A percentile compares a stretch with the other conserved stretches of the same genome.
These are phyloP conservation scores for Crotalus horridus DNA, from an alignment of 2,113 vertebrate genomes.

Conservation along the genomic window DNA sequence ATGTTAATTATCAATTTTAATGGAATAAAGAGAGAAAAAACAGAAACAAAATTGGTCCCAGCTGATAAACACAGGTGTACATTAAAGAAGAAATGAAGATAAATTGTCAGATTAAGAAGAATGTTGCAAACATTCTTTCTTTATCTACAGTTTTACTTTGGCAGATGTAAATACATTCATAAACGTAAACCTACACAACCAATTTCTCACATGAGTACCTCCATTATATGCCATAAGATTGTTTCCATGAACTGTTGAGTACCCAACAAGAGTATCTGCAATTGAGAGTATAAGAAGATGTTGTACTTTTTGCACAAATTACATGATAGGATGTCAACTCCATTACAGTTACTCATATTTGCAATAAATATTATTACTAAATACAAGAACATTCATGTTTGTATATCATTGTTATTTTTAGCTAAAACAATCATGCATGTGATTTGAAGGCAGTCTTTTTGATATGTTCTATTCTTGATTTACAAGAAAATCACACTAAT, in stretches of 20 bases:
- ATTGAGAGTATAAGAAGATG: background rate
- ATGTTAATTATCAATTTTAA: background rate
- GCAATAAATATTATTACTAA: background rate
- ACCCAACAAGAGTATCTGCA: background rate
- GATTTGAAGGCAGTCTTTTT: background rate
- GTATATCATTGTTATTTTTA: background rate
- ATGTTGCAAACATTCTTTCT: background rate
- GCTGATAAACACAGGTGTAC: background rate
- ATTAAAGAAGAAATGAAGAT: background rate
- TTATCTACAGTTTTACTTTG: background rate
- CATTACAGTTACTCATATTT: background rate
- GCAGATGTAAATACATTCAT: background rate
- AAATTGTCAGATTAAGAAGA: background rate
- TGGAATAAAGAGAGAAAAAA: background rate
- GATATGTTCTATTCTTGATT: background rate
- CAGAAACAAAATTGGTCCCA: background rate
- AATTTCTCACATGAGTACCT: conserved; percentile 9
- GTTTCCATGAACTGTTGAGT: background rate
- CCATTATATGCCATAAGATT: background rate
- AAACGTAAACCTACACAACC: background rate
- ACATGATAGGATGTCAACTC: background rate
- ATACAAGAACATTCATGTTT: background rate
- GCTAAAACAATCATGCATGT: background rate
- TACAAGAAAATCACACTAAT: background rate
- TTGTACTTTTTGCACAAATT: background rate